These are phyloP conservation scores for Chalcosyrphus nemorum DNA, from an alignment of 2,888 invertebrate genomes.

Conservation along the genomic window DNA sequence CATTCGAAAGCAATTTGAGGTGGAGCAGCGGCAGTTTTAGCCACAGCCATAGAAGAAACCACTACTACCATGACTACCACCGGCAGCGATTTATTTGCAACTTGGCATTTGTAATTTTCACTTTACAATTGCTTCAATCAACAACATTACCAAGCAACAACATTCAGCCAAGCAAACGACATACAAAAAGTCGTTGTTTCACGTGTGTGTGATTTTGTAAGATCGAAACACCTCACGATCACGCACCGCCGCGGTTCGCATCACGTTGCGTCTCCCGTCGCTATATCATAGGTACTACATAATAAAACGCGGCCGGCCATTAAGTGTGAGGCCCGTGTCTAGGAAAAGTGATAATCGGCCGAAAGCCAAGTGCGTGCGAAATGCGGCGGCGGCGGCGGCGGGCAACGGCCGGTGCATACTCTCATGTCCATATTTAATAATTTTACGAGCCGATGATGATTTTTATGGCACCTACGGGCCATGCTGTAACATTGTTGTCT, in stretches of 20 bases:
- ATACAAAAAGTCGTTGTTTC: background rate
- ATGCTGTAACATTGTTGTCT: slow-evolving; percentile 47
- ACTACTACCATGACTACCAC: background rate
- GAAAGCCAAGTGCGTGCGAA: slow-evolving; percentile 62
- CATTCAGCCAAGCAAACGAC: background rate
- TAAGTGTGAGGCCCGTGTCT: slow-evolving; percentile 33
- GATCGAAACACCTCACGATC: slow-evolving; percentile 59
- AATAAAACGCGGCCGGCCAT: slow-evolving; percentile 38
- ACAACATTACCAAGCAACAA: slow-evolving; percentile 29
- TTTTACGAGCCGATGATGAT: slow-evolving; percentile 71
- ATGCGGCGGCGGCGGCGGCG: background rate
- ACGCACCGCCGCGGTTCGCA: slow-evolving; percentile 40
- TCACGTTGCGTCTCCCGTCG: background rate
- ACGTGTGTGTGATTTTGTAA: slow-evolving; percentile 49
- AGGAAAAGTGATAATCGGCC: slow-evolving; percentile 52
- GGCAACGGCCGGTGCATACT: slow-evolving; percentile 21
- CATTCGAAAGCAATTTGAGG: slow-evolving; percentile 72
- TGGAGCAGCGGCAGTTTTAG: slow-evolving; percentile 54
- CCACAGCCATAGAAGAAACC: background rate
- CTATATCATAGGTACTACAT: background rate
- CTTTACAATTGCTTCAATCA: slow-evolving; percentile 72
- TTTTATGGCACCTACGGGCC: slow-evolving; percentile 68
- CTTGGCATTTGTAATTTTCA: slow-evolving; percentile 73
- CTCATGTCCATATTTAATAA: slow-evolving; percentile 70
- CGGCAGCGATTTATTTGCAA: slow-evolving; percentile 66